A percentile compares a stretch with the other conserved stretches of the same genome.
These are phyloP conservation scores for Nemopilema nomurai DNA, from an alignment of 30 jellyfish, hydroid and myxozoan species.

Conservation along the genomic window DNA sequence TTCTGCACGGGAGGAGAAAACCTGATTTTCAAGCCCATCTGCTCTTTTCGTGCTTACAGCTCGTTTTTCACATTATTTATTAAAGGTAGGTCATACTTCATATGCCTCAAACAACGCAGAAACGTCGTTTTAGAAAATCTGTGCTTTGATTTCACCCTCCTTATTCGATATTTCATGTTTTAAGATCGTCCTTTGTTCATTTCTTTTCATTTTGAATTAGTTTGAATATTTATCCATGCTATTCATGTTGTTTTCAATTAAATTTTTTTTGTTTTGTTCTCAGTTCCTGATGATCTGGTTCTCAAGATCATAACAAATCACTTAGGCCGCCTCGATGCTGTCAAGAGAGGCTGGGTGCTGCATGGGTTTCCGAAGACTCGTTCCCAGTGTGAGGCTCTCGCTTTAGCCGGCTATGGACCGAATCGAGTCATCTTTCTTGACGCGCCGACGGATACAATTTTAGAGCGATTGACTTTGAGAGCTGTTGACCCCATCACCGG, in stretches of 20 bases:
- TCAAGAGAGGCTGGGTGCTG: conserved; percentile 94
- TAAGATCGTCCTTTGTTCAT: too few relatives aligned
- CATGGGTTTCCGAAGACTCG: conserved; percentile 97
- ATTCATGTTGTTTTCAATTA: neutral
- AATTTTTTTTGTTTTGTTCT: neutral
- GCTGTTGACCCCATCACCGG: conserved; percentile 93
- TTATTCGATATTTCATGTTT: too few relatives aligned
- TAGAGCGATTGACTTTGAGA: conserved; percentile 85
- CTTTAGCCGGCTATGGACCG: conserved; percentile 82
- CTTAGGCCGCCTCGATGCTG: conserved; percentile 88
- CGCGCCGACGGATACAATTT: conserved; percentile 79
- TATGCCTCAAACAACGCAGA: too few relatives aligned
- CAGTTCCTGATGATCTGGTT: conserved; percentile 96
- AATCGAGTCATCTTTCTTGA: conserved; percentile 84
- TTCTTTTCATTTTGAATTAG: too few relatives aligned
- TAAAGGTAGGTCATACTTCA: too few relatives aligned
- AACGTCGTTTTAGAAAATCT: too few relatives aligned
- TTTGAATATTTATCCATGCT: neutral
- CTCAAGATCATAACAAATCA: conserved; percentile 61
- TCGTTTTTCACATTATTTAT: too few relatives aligned
- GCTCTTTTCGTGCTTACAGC: too few relatives aligned
- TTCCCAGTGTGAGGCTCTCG: conserved; percentile 82
- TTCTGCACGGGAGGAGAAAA: too few relatives aligned
- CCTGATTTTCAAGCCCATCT: too few relatives aligned
- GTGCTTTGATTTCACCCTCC: too few relatives aligned